These are phyloP conservation scores for Colostygia pectinataria DNA, from an alignment of 2,888 invertebrate genomes.

Conservation along the genomic window DNA sequence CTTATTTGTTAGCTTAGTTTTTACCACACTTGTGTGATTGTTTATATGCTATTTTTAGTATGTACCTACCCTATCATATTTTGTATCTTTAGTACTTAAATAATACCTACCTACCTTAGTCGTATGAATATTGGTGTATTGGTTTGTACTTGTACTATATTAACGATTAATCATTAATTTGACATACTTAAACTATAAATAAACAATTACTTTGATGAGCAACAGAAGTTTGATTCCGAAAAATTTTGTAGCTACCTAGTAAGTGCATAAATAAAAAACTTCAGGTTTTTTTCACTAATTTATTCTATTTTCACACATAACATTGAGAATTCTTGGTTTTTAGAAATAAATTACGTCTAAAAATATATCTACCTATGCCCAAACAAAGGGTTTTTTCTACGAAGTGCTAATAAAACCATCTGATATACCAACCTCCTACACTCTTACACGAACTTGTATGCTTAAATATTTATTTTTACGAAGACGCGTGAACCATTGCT, in stretches of 20 bases:
- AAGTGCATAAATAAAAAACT: constrained; percentile 21
- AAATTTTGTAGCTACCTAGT: background rate
- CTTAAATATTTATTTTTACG: too few species aligned
- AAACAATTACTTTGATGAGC: constrained; percentile 8
- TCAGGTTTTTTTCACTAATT: constrained; percentile 43
- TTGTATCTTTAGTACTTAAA: constrained; percentile 15
- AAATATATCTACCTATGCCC: constrained; percentile 37
- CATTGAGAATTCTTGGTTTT: constrained; percentile 50
- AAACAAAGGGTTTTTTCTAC: constrained; percentile 4
- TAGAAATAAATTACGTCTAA: constrained; percentile 54
- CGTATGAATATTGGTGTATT: constrained; percentile 12
- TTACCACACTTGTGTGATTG: constrained; percentile 19
- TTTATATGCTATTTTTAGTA: constrained; percentile 7
- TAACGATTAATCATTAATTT: constrained; percentile 13
- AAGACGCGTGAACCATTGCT: too few species aligned
- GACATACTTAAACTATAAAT: background rate
- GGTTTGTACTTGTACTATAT: constrained; percentile 11
- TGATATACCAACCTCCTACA: background rate
- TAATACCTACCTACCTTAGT: constrained; percentile 2
- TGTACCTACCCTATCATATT: constrained; percentile 27
- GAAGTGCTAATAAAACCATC: constrained; percentile 3
- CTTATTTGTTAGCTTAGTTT: constrained; percentile 42
- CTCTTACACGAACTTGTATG: too few species aligned
- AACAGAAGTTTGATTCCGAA: background rate
- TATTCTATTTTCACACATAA: constrained; percentile 60